Conservation (phyloP, 2,113 vertebrate genomes). For the Larimichthys polyactis region DNA sequence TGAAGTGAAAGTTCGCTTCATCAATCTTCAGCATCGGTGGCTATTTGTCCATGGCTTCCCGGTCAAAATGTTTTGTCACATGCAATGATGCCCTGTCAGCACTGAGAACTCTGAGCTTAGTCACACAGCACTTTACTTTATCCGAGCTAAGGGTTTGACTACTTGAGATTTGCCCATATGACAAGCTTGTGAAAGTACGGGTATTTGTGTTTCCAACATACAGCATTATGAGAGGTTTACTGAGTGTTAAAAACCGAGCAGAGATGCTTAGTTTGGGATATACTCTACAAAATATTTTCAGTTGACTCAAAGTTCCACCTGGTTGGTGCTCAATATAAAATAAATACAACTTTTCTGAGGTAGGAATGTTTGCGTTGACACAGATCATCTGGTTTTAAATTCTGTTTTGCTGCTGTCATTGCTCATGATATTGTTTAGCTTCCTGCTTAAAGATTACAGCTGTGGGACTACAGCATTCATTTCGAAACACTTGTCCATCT, state of each 20-base stretch:
- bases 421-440: not conserved
- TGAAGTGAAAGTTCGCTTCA: slow-evolving; percentile 20
- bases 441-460: not conserved
- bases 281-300: not conserved
- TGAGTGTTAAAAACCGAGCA: not conserved
- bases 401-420: not conserved
- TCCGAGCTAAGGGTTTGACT: slow-evolving; percentile 4
- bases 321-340: not conserved
- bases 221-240: not conserved
- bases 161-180: slow-evolving; percentile 6
- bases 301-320: not conserved
- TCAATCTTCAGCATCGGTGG: slow-evolving; percentile 18
- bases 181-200: not conserved
- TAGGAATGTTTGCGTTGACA: no score
- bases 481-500: not conserved
- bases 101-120: not conserved
- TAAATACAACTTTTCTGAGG: not conserved
- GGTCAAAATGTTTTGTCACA: slow-evolving; percentile 32
- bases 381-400: not conserved
- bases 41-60: slow-evolving; percentile 11
- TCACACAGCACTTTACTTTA: not conserved
- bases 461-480: not conserved
- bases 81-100: slow-evolving; percentile 19
- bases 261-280: not conserved
- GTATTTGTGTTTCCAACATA: not conserved